phyloP scores from a whole-genome alignment of 2,113 vertebrate species.

The Protobothrops mucrosquamatus region DNA sequence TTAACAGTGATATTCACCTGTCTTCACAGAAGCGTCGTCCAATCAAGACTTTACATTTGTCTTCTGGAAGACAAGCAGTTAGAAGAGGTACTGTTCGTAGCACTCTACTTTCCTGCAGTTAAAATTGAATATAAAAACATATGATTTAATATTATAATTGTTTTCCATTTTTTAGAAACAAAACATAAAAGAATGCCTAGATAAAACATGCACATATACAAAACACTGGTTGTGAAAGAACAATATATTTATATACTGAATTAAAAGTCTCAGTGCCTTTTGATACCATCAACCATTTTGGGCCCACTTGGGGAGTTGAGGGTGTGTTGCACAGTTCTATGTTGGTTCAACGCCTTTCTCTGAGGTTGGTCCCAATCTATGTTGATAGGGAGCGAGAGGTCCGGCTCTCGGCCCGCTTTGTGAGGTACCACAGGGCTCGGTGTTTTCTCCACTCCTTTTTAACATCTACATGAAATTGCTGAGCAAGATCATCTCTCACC shows the following conservation, averaged over 20 bases:
- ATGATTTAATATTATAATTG: constrained; percentile 30
- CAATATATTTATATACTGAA: not conserved
- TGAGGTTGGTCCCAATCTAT: not conserved
- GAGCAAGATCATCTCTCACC: not conserved
- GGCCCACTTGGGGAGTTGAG: not conserved
- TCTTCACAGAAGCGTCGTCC: constrained; percentile 91
- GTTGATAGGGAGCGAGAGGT: not conserved
- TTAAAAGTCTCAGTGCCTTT: not conserved
- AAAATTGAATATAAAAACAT: constrained; percentile 32
- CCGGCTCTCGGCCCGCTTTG: not conserved
- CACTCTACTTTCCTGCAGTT: constrained; percentile 86
- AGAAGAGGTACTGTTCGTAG: constrained; percentile 91
- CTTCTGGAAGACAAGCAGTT: constrained; percentile 87
- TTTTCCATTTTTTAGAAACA: not conserved
- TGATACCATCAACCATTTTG: not conserved
- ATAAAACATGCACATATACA: not conserved
- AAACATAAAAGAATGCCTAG: not conserved
- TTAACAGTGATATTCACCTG: constrained; percentile 71
- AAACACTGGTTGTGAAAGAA: not conserved
- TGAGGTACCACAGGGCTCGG: not conserved
- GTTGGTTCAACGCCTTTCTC: not conserved
- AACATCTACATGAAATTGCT: not conserved
- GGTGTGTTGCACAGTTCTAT: not conserved
- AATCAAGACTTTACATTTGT: constrained; percentile 87
- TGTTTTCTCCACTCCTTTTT: not conserved